phyloP scores from a whole-genome alignment of 2,888 invertebrate genomes.

The Baccha elongata region DNA sequence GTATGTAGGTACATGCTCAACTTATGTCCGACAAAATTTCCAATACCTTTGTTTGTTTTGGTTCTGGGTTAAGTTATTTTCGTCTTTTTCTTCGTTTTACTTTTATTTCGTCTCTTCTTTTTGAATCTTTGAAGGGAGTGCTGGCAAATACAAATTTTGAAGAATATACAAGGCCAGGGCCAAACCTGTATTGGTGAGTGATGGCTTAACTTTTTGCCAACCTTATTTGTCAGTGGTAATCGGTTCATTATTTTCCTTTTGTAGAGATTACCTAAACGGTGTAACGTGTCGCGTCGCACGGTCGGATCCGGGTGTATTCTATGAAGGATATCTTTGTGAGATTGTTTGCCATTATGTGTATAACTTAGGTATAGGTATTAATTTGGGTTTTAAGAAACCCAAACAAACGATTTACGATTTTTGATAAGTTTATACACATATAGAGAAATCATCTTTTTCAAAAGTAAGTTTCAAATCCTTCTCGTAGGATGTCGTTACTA shows the following conservation, averaged over 20 bases:
- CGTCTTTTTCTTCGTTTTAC: slow-evolving; percentile 44
- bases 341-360: slow-evolving; percentile 48
- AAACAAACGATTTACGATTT: slow-evolving; percentile 64
- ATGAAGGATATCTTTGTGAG: not conserved
- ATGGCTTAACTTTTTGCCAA: slow-evolving; percentile 67
- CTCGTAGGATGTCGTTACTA: too few species aligned
- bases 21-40: slow-evolving; percentile 64
- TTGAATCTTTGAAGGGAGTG: slow-evolving; percentile 20
- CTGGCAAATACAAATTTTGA: slow-evolving; percentile 56
- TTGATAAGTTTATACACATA: too few species aligned
- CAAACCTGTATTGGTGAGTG: slow-evolving; percentile 34
- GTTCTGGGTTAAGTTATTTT: slow-evolving; percentile 69
- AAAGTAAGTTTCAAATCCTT: too few species aligned
- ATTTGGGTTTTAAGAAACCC: slow-evolving; percentile 48
- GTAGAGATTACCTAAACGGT: slow-evolving; percentile 45
- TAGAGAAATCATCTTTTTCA: too few species aligned
- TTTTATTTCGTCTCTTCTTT: slow-evolving; percentile 48
- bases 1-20: too few species aligned
- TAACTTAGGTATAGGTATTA: slow-evolving; percentile 36
- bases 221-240: slow-evolving; percentile 66
- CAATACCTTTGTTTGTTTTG: slow-evolving; percentile 68
- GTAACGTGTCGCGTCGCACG: not conserved
- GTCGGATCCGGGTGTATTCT: not conserved
- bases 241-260: slow-evolving; percentile 61
- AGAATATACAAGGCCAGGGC: slow-evolving; percentile 9